phyloP scores from a whole-genome alignment of 1,140 invertebrate species.

The Drosophila cardini region DNA sequence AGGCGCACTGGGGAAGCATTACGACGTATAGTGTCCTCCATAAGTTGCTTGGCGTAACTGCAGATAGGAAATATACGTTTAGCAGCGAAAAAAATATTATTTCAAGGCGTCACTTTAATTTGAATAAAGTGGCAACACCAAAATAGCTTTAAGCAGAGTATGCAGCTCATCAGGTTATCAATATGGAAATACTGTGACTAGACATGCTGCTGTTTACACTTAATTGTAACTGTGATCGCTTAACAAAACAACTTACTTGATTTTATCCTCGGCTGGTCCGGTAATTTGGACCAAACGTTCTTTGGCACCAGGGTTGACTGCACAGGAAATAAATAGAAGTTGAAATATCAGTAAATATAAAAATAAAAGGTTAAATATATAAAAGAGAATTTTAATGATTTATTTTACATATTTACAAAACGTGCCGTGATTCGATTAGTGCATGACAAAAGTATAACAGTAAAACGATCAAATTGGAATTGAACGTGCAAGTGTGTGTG shows the following conservation, averaged over 20 bases:
- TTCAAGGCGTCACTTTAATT: background rate
- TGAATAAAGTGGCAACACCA: background rate
- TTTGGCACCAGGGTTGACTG: conserved; percentile 95
- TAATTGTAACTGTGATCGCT: background rate
- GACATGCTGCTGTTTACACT: too few relatives aligned
- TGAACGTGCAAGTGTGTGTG: conserved; percentile 26
- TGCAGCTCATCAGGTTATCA: background rate
- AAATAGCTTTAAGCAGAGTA: background rate
- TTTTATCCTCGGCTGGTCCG: conserved; percentile 95
- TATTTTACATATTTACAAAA: background rate
- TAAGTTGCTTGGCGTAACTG: conserved; percentile 95
- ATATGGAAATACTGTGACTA: too few relatives aligned
- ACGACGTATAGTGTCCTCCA: conserved; percentile 95
- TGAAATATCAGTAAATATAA: background rate
- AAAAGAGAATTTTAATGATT: conserved; percentile 11
- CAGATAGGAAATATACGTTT: conserved; percentile 25
- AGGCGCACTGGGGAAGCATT: conserved; percentile 95
- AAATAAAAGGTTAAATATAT: conserved; percentile 20
- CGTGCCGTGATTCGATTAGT: conserved; percentile 24
- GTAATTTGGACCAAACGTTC: conserved; percentile 97
- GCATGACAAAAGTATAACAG: conserved; percentile 9
- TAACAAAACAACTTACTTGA: conserved; percentile 89
- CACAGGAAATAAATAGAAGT: background rate
- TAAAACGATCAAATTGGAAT: conserved; percentile 5
- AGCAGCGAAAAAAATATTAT: conserved; percentile 20